Conservation (phyloP, 2,113 vertebrate species). For the Pseudorhombus dupliciocellatus region DNA sequence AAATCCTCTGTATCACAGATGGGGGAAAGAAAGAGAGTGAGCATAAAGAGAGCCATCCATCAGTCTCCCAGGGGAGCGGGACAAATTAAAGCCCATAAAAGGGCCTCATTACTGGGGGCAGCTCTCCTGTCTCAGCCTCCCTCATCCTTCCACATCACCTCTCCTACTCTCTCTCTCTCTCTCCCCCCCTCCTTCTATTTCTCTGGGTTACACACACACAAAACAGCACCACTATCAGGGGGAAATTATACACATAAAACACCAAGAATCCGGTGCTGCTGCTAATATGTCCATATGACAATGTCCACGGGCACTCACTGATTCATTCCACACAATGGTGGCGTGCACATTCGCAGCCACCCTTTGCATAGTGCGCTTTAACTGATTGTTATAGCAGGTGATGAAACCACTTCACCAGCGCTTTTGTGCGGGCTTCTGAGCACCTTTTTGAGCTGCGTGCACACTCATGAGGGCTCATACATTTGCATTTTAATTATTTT, state of each 20-base stretch:
- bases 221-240: slow-evolving; percentile 57
- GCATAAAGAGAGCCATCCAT: slow-evolving; percentile 74
- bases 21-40: slow-evolving; percentile 70
- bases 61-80: slow-evolving; percentile 73
- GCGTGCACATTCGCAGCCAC: slow-evolving; percentile 36
- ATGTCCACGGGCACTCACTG: slow-evolving; percentile 75
- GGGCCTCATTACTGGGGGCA: slow-evolving; percentile 78
- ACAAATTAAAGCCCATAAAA: slow-evolving; percentile 79
- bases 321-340: slow-evolving; percentile 66
- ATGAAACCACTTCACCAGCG: slow-evolving; percentile 68
- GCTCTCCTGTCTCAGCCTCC: slow-evolving; percentile 75
- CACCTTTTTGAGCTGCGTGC: slow-evolving; percentile 63
- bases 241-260: slow-evolving; percentile 72
- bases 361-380: slow-evolving; percentile 77
- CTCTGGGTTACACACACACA: slow-evolving; percentile 31
- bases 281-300: slow-evolving; percentile 79
- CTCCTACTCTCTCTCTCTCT: slow-evolving; percentile 21
- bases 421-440: slow-evolving; percentile 56
- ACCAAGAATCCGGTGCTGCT: slow-evolving; percentile 64
- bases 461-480: slow-evolving; percentile 42
- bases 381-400: slow-evolving; percentile 76
- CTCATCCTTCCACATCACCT: slow-evolving; percentile 69
- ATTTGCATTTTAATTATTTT: slow-evolving; percentile 72
- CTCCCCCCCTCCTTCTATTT: slow-evolving; percentile 3
- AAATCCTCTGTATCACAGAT: slow-evolving; percentile 81